Conservation (phyloP, 2,797 vertebrate genomes). For the Poeciliopsis presidionis region DNA sequence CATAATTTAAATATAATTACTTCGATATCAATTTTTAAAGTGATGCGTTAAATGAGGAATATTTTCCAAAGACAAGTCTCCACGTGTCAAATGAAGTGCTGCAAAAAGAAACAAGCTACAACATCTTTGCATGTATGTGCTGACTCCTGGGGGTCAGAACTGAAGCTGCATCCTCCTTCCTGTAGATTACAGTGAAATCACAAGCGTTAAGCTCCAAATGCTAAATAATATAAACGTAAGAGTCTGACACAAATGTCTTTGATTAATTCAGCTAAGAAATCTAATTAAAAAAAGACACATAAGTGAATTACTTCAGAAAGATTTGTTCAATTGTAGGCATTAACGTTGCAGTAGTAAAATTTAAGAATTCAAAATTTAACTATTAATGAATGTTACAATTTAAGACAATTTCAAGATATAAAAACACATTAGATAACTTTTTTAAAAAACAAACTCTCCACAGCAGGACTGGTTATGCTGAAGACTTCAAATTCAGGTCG, state of each 20-base stretch:
- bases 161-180: neutral
- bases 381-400: neutral
- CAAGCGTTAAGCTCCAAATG: neutral
- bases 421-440: neutral
- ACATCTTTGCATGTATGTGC: neutral
- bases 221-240: neutral
- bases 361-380: neutral
- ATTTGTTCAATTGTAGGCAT: neutral
- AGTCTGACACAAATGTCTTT: neutral
- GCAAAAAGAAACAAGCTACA: neutral
- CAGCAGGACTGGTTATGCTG: neutral
- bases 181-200: neutral
- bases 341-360: neutral
- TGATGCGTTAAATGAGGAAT: neutral
- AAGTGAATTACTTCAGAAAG: neutral
- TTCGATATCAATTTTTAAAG: neutral
- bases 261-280: neutral
- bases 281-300: neutral
- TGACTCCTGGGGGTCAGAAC: neutral
- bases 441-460: neutral
- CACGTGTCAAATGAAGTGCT: neutral
- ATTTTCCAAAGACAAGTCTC: neutral
- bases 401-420: neutral
- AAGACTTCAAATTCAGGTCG: no score
- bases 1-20: neutral